Evolutionary conservation across 2,888 invertebrate genomes (phyloP), one percentile per base, ranked within the genome.

Genomic region (Caenorhabditis angaria): DNA sequence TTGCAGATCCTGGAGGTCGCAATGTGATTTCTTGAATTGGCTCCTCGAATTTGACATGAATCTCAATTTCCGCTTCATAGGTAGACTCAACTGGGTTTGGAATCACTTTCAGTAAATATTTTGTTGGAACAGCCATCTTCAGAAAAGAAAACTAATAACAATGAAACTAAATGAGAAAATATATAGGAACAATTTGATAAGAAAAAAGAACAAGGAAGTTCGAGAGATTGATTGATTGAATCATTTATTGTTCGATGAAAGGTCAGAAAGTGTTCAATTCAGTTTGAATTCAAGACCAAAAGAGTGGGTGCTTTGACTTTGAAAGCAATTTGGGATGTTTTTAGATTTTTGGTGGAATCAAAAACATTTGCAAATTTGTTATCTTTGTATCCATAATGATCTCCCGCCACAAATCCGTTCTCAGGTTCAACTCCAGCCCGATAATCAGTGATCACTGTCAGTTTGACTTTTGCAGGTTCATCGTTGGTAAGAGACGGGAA

Each of bases 321-420:
- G 41, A 41, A 41, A 5, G 41, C 10, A 18, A 41, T 14, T 18
- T 41, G 14, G 14, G 41, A 3, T 12, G 18, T 14, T 41, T 41
- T 41, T 12, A 41, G 3, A 41, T 41, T 14, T 41, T 41, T 41
- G 14, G 41, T 18, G 3, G 41, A 41, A 10, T 41, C 18, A 18
- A 41, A 41, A 41, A 41, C 41, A 41, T 41, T 41, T 12, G 41
- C 41, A 41, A 41, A 41, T 41, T 41, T 41, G 18, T 41, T 41
- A 18, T 41, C 18, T 41, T 41, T 41, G 18, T 41, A 41, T 12
- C 18, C 41, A 14, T 41, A 18, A 41, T 41, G 41, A 2, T 41
- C 18, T 41, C 41, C 41, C 10, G 41, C 41, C 10, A 41, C 41
- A 41, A 41, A 18, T 14, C 41, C 41, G 41, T 41, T 41, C 2